Evolutionary conservation across 2,888 invertebrate genomes (phyloP), one percentile per base, ranked within the genome.

Genomic region (Anaspis maculata): DNA sequence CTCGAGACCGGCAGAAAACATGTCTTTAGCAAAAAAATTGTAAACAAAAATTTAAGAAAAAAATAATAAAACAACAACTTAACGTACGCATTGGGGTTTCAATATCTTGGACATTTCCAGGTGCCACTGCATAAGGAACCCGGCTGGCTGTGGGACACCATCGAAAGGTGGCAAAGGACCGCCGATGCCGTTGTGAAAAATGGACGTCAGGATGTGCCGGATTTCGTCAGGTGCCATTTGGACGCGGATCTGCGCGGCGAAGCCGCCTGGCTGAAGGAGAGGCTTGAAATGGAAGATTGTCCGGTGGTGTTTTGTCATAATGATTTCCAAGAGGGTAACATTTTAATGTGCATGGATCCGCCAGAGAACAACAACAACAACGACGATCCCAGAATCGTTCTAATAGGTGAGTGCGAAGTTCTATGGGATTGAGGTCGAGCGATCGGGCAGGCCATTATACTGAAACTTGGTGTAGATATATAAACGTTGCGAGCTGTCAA

Each of bases 101-200:
- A 28, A 32, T 14, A 25, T 32, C n/a, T 27, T 14, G 16, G 3
- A 28, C 10, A 9, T n/a, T 19, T 28, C 3, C 56, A 66, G 64
- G 65, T 98, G 44, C 98, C 98, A 0, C 77, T 98, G 44, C 87
- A 85, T 48, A 98, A 98, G 66, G 91, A 94, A 52, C 95, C 97
- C 0, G 81, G 83, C 34, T 97, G 95, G 89, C 65, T 97, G 0
- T 91, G 89, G 83, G 87, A 91, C 52, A 91, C 88, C 2, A 83
- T 92, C 71, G 72, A 74, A 14, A 81, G 83, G 56, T 91, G 84
- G 83, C 58, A 80, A 41, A 71, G 72, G 29, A 77, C 73, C 0
- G 71, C 76, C 2, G 68, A 68, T 4, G 66, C 67, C 12, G 69
- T 70, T 21, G 46, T 73, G 1, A 57, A 62, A 4, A 59, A 33